phyloP scores from a whole-genome alignment of 2,888 invertebrate genomes.

The Tryphoninae sp. region DNA sequence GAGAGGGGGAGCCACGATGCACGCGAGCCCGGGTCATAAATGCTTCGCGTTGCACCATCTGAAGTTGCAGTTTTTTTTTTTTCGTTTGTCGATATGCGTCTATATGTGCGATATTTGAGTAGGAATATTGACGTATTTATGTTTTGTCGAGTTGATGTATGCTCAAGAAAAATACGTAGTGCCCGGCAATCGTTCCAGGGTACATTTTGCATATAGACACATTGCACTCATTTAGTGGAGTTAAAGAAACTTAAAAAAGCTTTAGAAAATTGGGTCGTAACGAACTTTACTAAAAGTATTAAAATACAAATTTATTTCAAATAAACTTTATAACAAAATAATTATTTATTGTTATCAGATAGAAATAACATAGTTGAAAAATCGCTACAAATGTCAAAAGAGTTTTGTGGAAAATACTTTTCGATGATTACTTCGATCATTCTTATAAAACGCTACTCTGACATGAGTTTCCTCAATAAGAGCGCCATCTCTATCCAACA shows the following conservation, averaged over 20 bases:
- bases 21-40: conserved; percentile 76
- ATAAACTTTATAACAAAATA: too few species aligned
- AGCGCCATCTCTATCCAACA: too few species aligned
- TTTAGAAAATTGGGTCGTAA: conserved; percentile 27
- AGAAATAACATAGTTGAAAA: too few species aligned
- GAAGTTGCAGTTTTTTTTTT: conserved; percentile 77
- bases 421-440: too few species aligned
- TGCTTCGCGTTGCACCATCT: conserved; percentile 78
- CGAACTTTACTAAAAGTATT: not conserved
- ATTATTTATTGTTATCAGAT: too few species aligned
- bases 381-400: too few species aligned
- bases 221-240: conserved; percentile 28
- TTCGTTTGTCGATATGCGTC: conserved; percentile 73
- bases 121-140: not conserved
- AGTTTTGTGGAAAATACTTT: too few species aligned
- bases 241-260: conserved; percentile 31
- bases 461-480: too few species aligned
- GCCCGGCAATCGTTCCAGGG: conserved; percentile 20
- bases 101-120: not conserved
- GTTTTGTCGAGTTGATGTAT: conserved; percentile 2
- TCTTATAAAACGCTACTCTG: too few species aligned
- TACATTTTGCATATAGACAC: conserved; percentile 20
- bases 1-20: conserved; percentile 58
- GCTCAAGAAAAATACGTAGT: conserved; percentile 43
- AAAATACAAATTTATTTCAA: conserved; percentile 6